A percentile compares a stretch with the other conserved stretches of the same genome.
phyloP scores from a whole-genome alignment of 2,113 vertebrate species.

The Hemicordylus capensis region DNA sequence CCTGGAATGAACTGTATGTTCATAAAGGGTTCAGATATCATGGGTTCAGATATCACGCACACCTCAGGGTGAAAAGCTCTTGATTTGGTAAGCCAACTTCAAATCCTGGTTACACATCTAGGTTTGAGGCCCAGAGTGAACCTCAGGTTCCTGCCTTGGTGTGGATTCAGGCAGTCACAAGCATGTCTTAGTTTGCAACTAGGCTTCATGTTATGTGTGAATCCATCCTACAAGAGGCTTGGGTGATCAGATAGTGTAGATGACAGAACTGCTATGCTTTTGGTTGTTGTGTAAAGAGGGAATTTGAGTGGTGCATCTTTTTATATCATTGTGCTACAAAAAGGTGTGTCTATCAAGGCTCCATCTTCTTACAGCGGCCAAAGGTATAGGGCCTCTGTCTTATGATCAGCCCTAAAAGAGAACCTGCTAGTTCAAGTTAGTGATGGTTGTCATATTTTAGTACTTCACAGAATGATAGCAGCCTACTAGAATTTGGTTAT shows the following conservation, averaged over 20 bases:
- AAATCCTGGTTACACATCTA: too few species aligned
- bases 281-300: not conserved
- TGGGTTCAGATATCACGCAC: too few species aligned
- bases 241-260: not conserved
- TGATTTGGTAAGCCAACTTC: too few species aligned
- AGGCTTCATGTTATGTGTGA: too few species aligned
- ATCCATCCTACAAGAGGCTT: not conserved
- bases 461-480: not conserved
- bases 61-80: too few species aligned
- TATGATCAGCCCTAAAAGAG: not conserved
- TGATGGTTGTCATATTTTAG: not conserved
- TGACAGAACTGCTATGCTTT: not conserved
- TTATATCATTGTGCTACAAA: not conserved
- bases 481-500: not conserved
- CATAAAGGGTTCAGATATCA: too few species aligned
- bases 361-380: not conserved
- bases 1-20: too few species aligned
- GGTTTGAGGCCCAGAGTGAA: too few species aligned
- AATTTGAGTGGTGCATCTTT: not conserved
- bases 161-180: too few species aligned
- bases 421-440: not conserved
- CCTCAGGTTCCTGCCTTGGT: too few species aligned
- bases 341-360: not conserved
- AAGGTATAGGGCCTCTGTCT: not conserved
- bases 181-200: too few species aligned